Evolutionary conservation across 1,140 invertebrate species (phyloP), one percentile per base, ranked within the genome.

Genomic region (Saccostrea echinata): DNA sequence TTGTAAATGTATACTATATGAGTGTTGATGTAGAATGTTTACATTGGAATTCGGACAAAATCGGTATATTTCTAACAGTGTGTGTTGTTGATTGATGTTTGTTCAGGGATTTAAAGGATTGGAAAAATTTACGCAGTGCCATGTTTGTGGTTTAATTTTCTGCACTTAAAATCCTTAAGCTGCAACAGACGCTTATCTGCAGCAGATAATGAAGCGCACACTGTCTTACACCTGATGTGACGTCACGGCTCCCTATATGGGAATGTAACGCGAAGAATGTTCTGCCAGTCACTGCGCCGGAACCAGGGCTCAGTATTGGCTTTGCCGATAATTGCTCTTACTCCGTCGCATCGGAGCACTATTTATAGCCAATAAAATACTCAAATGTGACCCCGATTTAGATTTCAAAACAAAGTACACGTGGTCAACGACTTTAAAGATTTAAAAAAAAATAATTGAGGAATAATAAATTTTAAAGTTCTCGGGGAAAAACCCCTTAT

Each of bases 201-300:
- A 24, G 68, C 68, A 27, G 24, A 76, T 76, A 76, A 76, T 76
- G 24, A 33, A 30, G 30, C 30, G 68, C 68, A 76, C 57, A 64
- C 68, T 30, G 27, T 76, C 24, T 33, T 76, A 76, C 68, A 76
- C 68, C 68, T 76, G 68, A 55, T 53, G 89, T 93, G 93, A 93
- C 93, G 92, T 93, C 93, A 93, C 90, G 86, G 57, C 84, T 35
- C 93, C 93, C 87, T 90, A 93, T 92, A 92, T 93, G 93, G 93
- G 91, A 92, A 93, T 91, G 91, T 89, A 91, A 91, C 92, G 91
- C 90, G 86, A 92, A 90, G 92, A 93, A 93, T 93, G 92, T 86
- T 86, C 68, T 76, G 68, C 89, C 88, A 92, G 88, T 90, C 85
- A 90, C 30, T 76, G 13, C 68, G 68, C 68, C 68, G 68, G 85